Base-by-base conservation (phyloP, 1,140 invertebrate genomes). In the Anagrus nilaparvatae region DNA sequence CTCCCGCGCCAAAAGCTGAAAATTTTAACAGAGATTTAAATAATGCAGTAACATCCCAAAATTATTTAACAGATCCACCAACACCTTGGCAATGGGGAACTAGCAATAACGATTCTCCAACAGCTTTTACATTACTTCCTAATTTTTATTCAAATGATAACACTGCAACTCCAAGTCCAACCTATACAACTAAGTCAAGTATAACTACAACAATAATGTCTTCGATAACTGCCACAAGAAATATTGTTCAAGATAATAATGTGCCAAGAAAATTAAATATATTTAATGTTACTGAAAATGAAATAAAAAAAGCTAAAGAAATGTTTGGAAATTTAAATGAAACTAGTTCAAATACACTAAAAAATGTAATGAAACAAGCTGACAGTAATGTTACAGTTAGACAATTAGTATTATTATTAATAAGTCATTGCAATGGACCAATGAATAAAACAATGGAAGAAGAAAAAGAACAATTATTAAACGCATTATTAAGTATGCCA, bases 321-420 rank as follows among this genome's bases (percentile, higher is more conserved):
- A 78, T 86, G 54, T 79, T 86, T 53, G 77, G 78, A 1, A 78
- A 76, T 9, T 67, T 88, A 27, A 87, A 88, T 51, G 77, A 77
- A 23, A 76, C 81, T 1, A 81, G 81, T 48, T 76, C 79, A 1
- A 73, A 79, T 50, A 81, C 81, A 34, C 59, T 87, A 28, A 81
- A 82, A 71, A 75, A 77, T 43, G 79, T 84, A 5, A 87, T 88
- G 82, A 78, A 81, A 49, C 77, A 84, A 59, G 84, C 83, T 3
- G 78, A 81, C 51, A 77, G 73, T 41, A 86, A 86, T 56, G 78
- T 77, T 30, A 80, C 81, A 2, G 80, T 86, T 0, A 70, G 80
- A 40, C 74, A 82, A 33, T 59, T 88, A 12, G 78, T 88, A 25
- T 58, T 88, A 8, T 57, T 88, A 10, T 62, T 88, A 41, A 82